Evolutionary conservation across 1,140 invertebrate species (phyloP), one percentile per base, ranked within the genome.

Genomic region (Melitaea cinxia): DNA sequence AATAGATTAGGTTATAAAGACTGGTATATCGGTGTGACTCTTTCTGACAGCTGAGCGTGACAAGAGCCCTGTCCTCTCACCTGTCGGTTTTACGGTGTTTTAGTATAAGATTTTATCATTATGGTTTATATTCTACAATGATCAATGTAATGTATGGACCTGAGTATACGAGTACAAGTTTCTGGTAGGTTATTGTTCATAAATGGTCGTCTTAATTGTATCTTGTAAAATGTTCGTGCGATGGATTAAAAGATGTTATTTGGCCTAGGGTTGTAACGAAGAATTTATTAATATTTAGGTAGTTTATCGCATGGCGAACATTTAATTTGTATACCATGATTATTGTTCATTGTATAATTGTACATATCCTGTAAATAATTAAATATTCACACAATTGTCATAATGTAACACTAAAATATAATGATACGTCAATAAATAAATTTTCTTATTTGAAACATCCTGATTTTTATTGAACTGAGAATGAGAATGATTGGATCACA

Each of bases 301-400:
- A 82, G 73, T 77, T 77, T 81, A 63, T 87, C 82, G 82, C 79
- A 71, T 77, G 77, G 80, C 79, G 77, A 82, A 59, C 78, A 80
- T 62, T 70, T 73, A 77, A 73, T 83, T 83, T 85, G 82, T 83
- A 84, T 85, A 88, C 80, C 73, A 74, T 70, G 73, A 67, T 73
- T 72, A 76, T 64, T 62, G 37, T 65, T 70, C 56, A 54, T 42
- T 86, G 80, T 87, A 89, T 81, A 84, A 78, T 82, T 89, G 86
- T 89, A 89, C 84, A 89, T 89, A 89, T 88, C 86, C 75, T 89
- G 86, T 89, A 87, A 82, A 89, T 87, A 89, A 75, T 84, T 89
- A 87, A 82, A 89, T 87, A 89, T 77, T 84, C 73, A 73, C 77
- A 76, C 60, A 70, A 73, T 82, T 83, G 81, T 86, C 79, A 80